Base-by-base conservation (phyloP, 2,113 vertebrate species). In the Perca flavescens region DNA sequence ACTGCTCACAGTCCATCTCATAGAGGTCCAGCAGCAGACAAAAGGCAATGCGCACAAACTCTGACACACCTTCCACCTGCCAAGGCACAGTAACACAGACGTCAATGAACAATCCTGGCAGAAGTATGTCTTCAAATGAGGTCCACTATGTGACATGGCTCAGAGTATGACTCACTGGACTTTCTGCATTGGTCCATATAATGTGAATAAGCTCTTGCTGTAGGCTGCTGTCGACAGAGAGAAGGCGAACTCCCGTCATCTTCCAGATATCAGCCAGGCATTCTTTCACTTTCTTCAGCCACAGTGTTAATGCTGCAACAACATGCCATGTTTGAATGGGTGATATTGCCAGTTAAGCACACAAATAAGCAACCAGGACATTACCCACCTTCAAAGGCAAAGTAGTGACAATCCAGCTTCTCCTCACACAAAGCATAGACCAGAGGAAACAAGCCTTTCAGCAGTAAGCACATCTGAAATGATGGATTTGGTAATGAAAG, bases 101-200 rank as follows among this genome's bases (percentile, higher is more conserved):
- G 0, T 47, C 34, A 75, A 0, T 36, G 28, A 80, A 13, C 15
- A 43, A 28, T 7, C 17, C 40, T 36, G 9, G 10, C 43, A 62
- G 19, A 2, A 52, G 53, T 16, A 5, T 8, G 19, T 19, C 21
- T 43, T 28, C 25, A 34, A 73, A 46, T 40, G 43, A 75, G 6
- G 22, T 19, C 46, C 11, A 10, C 6, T 21, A 15, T 13, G 28
- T 7, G 69, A 72, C 8, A 28, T 28, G 13, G 21, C n/a, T 54
- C 52, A 54, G 54, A 56, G 19, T n/a, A 19, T 2, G 53, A 90
- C 93, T 96, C 93, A 98, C 97, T 10, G 91, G 96, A 31, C 95
- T 96, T 88, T 97, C 96, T 3, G 96, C 96, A 0, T 94, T 96
- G 92, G 92, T 95, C 97, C 97, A 97, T 68, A 96, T 78, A 14